phyloP scores from a whole-genome alignment of 2,113 vertebrate species.

The Oncorhynchus nerka region DNA sequence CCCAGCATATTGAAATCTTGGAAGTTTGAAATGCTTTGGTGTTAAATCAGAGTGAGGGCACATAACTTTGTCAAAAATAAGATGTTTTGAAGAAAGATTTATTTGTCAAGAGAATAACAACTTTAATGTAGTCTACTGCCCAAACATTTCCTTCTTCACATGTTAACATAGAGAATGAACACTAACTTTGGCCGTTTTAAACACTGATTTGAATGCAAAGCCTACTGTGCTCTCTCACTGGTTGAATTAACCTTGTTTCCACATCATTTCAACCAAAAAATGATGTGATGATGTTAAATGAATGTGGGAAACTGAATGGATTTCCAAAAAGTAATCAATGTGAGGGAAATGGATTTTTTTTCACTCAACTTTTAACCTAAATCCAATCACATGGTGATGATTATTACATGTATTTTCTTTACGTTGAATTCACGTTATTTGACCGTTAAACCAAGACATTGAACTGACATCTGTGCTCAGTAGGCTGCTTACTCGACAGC shows the following conservation, averaged over 20 bases:
- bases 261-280: too few species aligned
- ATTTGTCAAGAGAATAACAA: not conserved
- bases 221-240: conserved; percentile 1
- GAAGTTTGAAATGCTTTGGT: not conserved
- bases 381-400: too few species aligned
- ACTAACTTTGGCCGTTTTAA: not conserved
- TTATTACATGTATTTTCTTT: too few species aligned
- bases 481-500: conserved; percentile 29
- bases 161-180: not conserved
- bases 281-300: too few species aligned
- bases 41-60: not conserved
- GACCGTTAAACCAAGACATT: too few species aligned
- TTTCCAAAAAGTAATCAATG: too few species aligned
- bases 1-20: not conserved
- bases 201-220: not conserved
- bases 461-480: too few species aligned
- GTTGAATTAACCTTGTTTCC: too few species aligned
- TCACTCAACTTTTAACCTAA: too few species aligned
- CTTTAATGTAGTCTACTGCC: not conserved
- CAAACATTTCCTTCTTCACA: not conserved
- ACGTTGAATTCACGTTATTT: too few species aligned
- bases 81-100: not conserved
- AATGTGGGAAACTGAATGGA: too few species aligned
- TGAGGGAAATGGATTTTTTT: too few species aligned
- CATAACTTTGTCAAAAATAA: not conserved